Evolutionary conservation across 2,888 invertebrate genomes (phyloP).

Genomic region (Drosophila gaucha): DNA sequence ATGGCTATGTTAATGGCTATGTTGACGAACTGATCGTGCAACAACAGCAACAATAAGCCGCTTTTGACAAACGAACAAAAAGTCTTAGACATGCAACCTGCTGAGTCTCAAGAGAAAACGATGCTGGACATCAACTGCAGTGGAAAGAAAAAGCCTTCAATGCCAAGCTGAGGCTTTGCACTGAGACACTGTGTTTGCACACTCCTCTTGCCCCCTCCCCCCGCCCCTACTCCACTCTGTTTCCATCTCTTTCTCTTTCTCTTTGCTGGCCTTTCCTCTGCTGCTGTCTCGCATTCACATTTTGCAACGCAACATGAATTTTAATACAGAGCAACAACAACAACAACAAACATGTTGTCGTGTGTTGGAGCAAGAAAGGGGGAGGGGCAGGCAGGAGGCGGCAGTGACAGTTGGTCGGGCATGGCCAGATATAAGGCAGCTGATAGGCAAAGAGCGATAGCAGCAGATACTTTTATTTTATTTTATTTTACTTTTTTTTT

Average conservation of each 20-base stretch:
- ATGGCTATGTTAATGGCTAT: slow-evolving; percentile 51
- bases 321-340: slow-evolving; percentile 49
- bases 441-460: slow-evolving; percentile 60
- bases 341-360: slow-evolving; percentile 40
- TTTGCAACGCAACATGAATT: slow-evolving; percentile 61
- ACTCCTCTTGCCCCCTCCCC: not conserved
- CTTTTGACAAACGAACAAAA: slow-evolving; percentile 29
- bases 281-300: slow-evolving; percentile 42
- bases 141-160: slow-evolving; percentile 20
- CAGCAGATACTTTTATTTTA: slow-evolving; percentile 61
- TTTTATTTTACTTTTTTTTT: slow-evolving; percentile 37
- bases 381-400: not conserved
- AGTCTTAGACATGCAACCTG: slow-evolving; percentile 31
- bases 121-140: slow-evolving; percentile 19
- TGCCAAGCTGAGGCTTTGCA: slow-evolving; percentile 36
- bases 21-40: slow-evolving; percentile 46
- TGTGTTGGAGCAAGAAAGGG: slow-evolving; percentile 12
- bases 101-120: slow-evolving; percentile 28
- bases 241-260: slow-evolving; percentile 18
- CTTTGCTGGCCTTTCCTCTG: slow-evolving; percentile 28
- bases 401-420: slow-evolving; percentile 38
- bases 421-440: slow-evolving; percentile 53
- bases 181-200: not conserved
- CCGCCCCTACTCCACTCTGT: not conserved
- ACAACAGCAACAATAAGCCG: slow-evolving; percentile 31